Percentiles rank a stretch among this genome's conserved stretches.
These are phyloP conservation scores for Acipenser transmontanus DNA, from an alignment of 2,797 vertebrate genomes.

Conservation along the genomic window DNA sequence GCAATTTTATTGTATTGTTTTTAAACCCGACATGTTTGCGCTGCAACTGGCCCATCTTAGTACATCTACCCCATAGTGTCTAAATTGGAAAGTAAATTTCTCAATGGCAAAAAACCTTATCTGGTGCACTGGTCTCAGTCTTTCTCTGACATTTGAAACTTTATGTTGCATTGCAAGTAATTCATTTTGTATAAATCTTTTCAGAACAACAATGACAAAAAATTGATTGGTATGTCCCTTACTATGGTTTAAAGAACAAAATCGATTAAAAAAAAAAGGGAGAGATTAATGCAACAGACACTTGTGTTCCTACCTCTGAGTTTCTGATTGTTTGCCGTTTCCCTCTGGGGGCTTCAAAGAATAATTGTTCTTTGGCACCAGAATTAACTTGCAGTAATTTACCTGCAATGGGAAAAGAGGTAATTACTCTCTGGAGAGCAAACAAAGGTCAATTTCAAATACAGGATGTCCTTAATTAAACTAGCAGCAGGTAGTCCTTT, in stretches of 20 bases:
- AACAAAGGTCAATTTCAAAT: not conserved
- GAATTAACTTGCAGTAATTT: conserved; percentile 95
- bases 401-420: conserved; percentile 52
- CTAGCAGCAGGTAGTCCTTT: not conserved
- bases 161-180: not conserved
- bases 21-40: too few species aligned
- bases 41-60: too few species aligned
- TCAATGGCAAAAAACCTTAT: too few species aligned
- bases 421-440: not conserved
- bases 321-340: conserved; percentile 79
- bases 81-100: too few species aligned
- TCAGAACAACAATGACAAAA: not conserved
- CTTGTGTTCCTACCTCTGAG: conserved; percentile 65
- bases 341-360: conserved; percentile 94
- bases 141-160: not conserved
- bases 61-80: too few species aligned
- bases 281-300: not conserved
- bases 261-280: not conserved
- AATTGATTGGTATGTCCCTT: not conserved
- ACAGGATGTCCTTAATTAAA: not conserved
- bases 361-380: conserved; percentile 88
- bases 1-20: too few species aligned
- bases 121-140: too few species aligned
- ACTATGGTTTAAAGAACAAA: not conserved
- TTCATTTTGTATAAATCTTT: not conserved